These are phyloP conservation scores for Heliconius hortense DNA, from an alignment of 2,888 invertebrate genomes.

Conservation along the genomic window DNA sequence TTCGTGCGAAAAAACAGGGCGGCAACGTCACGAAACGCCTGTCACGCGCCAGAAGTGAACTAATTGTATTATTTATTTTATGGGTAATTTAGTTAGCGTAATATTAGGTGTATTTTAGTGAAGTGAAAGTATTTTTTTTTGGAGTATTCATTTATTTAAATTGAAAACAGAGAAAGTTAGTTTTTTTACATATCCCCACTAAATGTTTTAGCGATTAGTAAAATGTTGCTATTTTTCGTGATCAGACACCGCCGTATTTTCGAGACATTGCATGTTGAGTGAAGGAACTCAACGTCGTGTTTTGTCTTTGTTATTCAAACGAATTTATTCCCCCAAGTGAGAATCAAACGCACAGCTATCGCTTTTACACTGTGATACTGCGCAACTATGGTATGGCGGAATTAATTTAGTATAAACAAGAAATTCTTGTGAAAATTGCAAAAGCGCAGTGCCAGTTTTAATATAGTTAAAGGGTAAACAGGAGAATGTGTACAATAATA, in stretches of 20 bases:
- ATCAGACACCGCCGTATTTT: neutral
- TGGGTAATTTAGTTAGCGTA: slow-evolving; percentile 29
- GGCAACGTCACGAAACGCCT: slow-evolving; percentile 50
- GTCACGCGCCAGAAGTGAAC: slow-evolving; percentile 48
- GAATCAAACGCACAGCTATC: neutral
- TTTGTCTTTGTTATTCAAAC: neutral
- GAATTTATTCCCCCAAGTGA: neutral
- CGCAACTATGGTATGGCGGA: no score
- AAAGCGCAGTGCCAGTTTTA: neutral
- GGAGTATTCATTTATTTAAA: neutral
- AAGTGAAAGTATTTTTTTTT: neutral
- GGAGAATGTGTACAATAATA: neutral
- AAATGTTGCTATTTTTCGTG: neutral
- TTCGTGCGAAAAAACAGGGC: slow-evolving; percentile 53
- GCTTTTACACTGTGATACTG: no score
- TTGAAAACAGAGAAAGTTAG: neutral
- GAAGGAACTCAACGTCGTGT: neutral
- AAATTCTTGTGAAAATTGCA: neutral
- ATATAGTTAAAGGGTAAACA: neutral
- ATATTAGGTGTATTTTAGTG: slow-evolving; percentile 6
- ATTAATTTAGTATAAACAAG: neutral
- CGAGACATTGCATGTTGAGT: neutral
- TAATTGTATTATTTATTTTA: slow-evolving; percentile 34
- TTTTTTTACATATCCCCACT: neutral
- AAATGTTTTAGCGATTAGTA: neutral